A percentile compares a stretch with the other conserved stretches of the same genome.
These are phyloP conservation scores for Cossypha heuglini DNA, from an alignment of 2,797 vertebrate genomes.

Conservation along the genomic window DNA sequence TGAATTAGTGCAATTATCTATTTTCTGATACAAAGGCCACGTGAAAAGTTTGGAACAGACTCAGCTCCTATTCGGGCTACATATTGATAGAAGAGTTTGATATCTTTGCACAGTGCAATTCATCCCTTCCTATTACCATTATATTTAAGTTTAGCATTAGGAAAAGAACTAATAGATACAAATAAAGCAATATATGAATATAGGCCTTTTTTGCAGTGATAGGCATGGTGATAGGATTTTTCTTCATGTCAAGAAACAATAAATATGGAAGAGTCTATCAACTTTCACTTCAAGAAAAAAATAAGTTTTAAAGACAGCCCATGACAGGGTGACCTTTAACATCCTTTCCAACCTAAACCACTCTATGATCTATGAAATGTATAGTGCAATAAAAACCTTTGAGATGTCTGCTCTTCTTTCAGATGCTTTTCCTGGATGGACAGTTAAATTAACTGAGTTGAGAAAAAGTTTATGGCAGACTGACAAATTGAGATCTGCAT, in stretches of 20 bases:
- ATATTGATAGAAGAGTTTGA: neutral
- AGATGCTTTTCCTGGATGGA: too few species aligned
- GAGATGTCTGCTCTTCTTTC: neutral
- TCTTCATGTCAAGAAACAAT: neutral
- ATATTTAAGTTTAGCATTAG: neutral
- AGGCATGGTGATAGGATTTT: neutral
- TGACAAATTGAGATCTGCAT: neutral
- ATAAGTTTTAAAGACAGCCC: neutral
- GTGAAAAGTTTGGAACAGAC: neutral
- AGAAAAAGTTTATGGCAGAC: neutral
- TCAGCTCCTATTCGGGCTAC: neutral
- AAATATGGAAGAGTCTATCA: neutral
- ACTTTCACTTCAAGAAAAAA: neutral
- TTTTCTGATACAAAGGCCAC: neutral
- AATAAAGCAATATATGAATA: neutral
- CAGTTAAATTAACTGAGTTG: neutral
- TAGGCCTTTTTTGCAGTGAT: neutral
- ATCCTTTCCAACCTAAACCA: neutral
- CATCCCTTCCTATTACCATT: neutral
- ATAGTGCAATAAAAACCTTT: neutral
- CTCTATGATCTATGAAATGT: neutral
- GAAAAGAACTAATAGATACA: neutral
- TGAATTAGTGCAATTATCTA: neutral
- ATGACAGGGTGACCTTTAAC: neutral
- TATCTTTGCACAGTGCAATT: neutral